These are phyloP conservation scores for Carettochelys insculpta DNA, from an alignment of 2,113 vertebrate species.

Conservation along the genomic window DNA sequence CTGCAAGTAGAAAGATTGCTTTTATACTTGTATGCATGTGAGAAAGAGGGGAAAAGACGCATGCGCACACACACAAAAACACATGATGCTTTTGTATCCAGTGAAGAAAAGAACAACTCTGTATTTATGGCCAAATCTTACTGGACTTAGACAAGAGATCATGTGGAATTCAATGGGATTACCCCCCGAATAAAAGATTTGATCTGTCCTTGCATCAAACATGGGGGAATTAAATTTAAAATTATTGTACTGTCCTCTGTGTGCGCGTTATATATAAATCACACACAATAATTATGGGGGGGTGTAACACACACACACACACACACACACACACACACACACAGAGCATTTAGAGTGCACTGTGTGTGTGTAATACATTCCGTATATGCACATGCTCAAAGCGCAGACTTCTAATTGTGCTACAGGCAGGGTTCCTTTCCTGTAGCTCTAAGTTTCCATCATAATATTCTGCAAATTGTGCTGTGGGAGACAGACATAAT, in stretches of 20 bases:
- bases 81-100: not conserved
- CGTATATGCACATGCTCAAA: not conserved
- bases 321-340: not conserved
- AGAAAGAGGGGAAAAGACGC: not conserved
- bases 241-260: not conserved
- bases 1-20: not conserved
- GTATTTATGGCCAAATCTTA: not conserved
- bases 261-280: not conserved
- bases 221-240: not conserved
- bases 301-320: not conserved
- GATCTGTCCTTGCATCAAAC: not conserved
- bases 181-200: not conserved
- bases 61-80: not conserved
- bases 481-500: conserved; percentile 42
- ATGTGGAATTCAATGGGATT: not conserved
- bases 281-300: not conserved
- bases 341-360: not conserved
- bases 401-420: conserved; percentile 7
- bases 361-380: not conserved
- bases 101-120: not conserved
- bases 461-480: not conserved
- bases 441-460: not conserved
- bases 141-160: not conserved
- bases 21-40: not conserved
- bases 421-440: not conserved